Conservation (phyloP, 2,113 vertebrate genomes). For the Calonectris borealis region DNA sequence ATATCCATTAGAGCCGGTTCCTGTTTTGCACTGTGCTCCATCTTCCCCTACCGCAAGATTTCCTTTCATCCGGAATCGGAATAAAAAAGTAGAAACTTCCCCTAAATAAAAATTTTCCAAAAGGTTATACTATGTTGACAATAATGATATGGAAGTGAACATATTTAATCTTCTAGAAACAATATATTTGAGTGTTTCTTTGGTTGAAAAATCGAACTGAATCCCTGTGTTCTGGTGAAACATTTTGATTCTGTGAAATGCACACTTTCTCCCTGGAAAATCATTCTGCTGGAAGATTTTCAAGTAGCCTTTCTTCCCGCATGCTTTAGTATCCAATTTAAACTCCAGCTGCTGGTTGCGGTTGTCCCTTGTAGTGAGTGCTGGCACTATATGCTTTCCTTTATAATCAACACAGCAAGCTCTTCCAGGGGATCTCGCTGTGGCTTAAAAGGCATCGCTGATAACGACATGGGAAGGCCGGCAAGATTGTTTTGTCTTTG, state of each 20-base stretch:
- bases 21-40: not conserved
- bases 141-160: not conserved
- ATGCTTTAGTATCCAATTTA: constrained; percentile 12
- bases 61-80: not conserved
- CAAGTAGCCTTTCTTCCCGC: constrained; percentile 2
- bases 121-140: not conserved
- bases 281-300: constrained; percentile 20
- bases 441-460: not conserved
- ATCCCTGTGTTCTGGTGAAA: not conserved
- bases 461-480: not conserved
- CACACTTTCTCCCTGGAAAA: constrained; percentile 18
- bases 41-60: not conserved
- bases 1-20: not conserved
- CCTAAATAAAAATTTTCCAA: not conserved
- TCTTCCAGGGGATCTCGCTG: not conserved
- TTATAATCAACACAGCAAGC: not conserved
- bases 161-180: not conserved
- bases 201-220: not conserved
- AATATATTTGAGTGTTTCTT: not conserved
- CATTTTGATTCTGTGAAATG: not conserved
- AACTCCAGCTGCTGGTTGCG: constrained; percentile 41
- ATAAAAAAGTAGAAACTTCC: not conserved
- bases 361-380: not conserved
- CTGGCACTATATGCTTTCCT: not conserved
- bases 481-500: not conserved